phyloP scores from a whole-genome alignment of 2,888 invertebrate species.

The Drosophila setosimentum region DNA sequence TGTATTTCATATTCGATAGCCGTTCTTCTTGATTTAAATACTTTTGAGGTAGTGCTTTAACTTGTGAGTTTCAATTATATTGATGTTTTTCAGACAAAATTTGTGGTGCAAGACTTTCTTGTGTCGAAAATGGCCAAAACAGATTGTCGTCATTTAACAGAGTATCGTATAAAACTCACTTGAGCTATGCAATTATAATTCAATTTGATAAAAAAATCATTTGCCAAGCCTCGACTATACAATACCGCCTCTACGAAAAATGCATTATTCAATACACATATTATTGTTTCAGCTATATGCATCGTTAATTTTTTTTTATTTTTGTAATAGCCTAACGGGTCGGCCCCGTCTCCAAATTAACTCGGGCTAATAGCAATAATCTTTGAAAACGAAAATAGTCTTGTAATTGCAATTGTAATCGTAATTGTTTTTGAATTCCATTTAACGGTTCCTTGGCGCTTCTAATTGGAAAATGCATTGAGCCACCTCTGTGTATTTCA shows the following conservation, averaged over 20 bases:
- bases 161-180: neutral
- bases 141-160: neutral
- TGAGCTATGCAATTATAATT: conserved; percentile 31
- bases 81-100: neutral
- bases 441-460: conserved; percentile 54
- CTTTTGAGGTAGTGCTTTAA: neutral
- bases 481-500: conserved; percentile 2
- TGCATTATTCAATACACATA: conserved; percentile 71
- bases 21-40: neutral
- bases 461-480: conserved; percentile 47
- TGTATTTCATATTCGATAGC: neutral
- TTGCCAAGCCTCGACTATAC: conserved; percentile 22
- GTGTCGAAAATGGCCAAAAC: neutral
- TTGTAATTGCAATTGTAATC: conserved; percentile 47
- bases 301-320: conserved; percentile 53
- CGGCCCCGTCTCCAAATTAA: conserved; percentile 27
- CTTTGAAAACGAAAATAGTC: conserved; percentile 29
- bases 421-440: conserved; percentile 50
- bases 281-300: conserved; percentile 54
- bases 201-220: conserved; percentile 73
- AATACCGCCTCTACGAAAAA: conserved; percentile 27
- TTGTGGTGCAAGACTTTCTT: neutral
- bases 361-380: conserved; percentile 55
- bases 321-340: conserved; percentile 8
- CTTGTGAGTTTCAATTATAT: neutral